These are phyloP conservation scores for Gerosis bhagava DNA, from an alignment of 2,888 invertebrate genomes.

Conservation along the genomic window DNA sequence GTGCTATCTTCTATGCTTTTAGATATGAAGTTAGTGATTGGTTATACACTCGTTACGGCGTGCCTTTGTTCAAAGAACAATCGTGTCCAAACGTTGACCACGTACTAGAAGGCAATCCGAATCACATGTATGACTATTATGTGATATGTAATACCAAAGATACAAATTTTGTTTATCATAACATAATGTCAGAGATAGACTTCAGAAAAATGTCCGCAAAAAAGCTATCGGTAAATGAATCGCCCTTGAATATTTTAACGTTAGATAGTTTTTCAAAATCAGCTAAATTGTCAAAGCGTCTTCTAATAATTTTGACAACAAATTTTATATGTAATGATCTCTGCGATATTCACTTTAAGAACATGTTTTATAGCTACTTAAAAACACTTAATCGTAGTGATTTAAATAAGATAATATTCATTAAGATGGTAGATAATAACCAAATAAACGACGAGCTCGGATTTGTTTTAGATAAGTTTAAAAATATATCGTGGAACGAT, in stretches of 20 bases:
- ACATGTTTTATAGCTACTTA: slow-evolving; percentile 75
- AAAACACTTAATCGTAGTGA: slow-evolving; percentile 73
- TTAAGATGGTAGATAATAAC: slow-evolving; percentile 72
- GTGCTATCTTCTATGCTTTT: slow-evolving; percentile 88
- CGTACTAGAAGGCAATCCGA: slow-evolving; percentile 85
- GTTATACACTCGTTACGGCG: slow-evolving; percentile 90
- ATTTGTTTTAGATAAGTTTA: slow-evolving; percentile 79
- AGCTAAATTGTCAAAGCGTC: slow-evolving; percentile 75
- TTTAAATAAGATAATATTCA: slow-evolving; percentile 72
- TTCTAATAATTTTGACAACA: slow-evolving; percentile 83
- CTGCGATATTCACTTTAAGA: slow-evolving; percentile 74
- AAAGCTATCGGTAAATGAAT: slow-evolving; percentile 87
- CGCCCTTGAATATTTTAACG: slow-evolving; percentile 83
- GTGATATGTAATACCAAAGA: slow-evolving; percentile 93
- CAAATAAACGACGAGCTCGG: slow-evolving; percentile 73
- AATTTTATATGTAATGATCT: slow-evolving; percentile 75
- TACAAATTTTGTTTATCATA: slow-evolving; percentile 86
- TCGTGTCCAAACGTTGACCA: slow-evolving; percentile 81
- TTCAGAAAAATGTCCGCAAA: slow-evolving; percentile 86
- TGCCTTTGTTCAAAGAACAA: slow-evolving; percentile 89
- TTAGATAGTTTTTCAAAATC: slow-evolving; percentile 75
- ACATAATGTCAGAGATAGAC: slow-evolving; percentile 88
- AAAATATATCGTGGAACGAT: slow-evolving; percentile 88
- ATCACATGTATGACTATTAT: slow-evolving; percentile 93
- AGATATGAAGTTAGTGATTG: slow-evolving; percentile 90